Base-by-base conservation (phyloP, 2,888 invertebrate species). In the Helobdella robusta region DNA sequence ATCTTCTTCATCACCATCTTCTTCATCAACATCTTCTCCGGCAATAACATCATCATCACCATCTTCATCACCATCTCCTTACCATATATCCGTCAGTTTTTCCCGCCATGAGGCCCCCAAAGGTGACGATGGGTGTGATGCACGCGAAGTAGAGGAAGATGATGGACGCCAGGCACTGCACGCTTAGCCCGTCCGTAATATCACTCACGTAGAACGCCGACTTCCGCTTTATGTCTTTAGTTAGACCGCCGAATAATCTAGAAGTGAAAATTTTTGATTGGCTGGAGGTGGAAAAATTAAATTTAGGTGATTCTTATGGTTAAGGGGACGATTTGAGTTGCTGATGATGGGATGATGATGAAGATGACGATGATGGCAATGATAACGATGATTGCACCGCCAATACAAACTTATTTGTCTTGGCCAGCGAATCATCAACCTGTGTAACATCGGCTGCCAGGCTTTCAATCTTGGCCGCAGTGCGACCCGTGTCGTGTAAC, bases 91-190 rank as follows among this genome's bases (percentile, higher is more conserved):
- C 74, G 20, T 73, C 72, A 2, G 79, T 79, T 8, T 74, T 75
- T 60, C 74, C 73, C 3, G 76, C 75, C 25, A 79, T 71, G 23
- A 79, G 69, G 36, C 79, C 79, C 6, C 79, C 78, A 70, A 79
- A 79, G 6, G 79, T 79, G 65, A 79, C 76, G 68, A 78, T 77
- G 0, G 79, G 78, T 2, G 79, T 77, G 63, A 79, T 72, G 69
- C 78, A 78, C 62, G 79, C 79, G 70, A 79, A 79, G 73, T 77
- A 79, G 20, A 79, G 72, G 70, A 79, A 79, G 64, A 79, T 69
- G 63, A 79, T 75, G 8, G 78, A 74, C 30, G 78, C 76, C 2
- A 78, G 34, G 54, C 74, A 74, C 69, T 79, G 79, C 20, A 77
- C 72, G 67, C 77, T 72, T 52, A 80, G 70, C 6, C 75, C 77